Conservation (phyloP, 2,888 invertebrate genomes). For the Oxyscelio sp. region DNA sequence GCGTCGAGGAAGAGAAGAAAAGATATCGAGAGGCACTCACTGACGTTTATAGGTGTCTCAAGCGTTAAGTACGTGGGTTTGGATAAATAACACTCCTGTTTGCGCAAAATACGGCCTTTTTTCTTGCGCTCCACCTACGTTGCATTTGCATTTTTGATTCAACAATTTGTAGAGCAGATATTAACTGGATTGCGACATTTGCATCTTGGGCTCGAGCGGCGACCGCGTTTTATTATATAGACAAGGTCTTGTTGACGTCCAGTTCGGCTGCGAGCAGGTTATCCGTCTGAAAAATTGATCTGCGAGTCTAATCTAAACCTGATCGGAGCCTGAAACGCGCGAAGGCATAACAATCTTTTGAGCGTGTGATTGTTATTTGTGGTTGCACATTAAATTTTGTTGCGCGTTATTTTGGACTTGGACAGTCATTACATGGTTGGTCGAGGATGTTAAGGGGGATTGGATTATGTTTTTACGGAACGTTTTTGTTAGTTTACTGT, state of each 20-base stretch:
- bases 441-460: too few relatives aligned
- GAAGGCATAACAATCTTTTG: neutral
- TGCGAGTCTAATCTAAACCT: slow-evolving; percentile 23
- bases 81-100: slow-evolving; percentile 59
- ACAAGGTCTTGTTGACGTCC: slow-evolving; percentile 19
- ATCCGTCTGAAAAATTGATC: slow-evolving; percentile 10
- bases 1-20: slow-evolving; percentile 52
- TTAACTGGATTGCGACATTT: slow-evolving; percentile 11
- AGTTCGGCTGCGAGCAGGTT: slow-evolving; percentile 14
- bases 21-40: slow-evolving; percentile 59
- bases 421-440: too few relatives aligned
- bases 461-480: too few relatives aligned
- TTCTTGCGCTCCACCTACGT: slow-evolving; percentile 55
- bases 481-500: too few relatives aligned
- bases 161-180: slow-evolving; percentile 13
- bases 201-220: neutral
- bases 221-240: slow-evolving; percentile 10
- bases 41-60: slow-evolving; percentile 69
- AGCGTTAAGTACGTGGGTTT: slow-evolving; percentile 56
- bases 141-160: slow-evolving; percentile 54
- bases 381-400: slow-evolving; percentile 4
- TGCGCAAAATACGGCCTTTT: slow-evolving; percentile 52
- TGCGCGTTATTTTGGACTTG: slow-evolving; percentile 1
- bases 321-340: slow-evolving; percentile 2
- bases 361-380: neutral